Percentiles rank a stretch among this genome's conserved stretches.
Conservation (phyloP, 2,113 vertebrate genomes). For the Anolis sagrei region DNA sequence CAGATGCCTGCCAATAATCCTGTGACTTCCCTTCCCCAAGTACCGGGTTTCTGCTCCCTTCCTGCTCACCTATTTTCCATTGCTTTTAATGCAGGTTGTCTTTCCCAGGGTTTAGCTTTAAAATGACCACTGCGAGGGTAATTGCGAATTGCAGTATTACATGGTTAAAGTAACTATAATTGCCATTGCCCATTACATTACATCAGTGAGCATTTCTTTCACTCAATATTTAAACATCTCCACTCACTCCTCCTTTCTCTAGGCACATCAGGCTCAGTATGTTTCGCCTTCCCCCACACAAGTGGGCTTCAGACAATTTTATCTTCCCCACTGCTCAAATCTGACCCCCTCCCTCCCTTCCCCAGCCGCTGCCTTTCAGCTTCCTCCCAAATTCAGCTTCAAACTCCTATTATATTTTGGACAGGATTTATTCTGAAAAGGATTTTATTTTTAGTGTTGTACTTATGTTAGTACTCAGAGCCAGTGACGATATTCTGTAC, state of each 20-base stretch:
- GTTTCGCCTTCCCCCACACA: background rate
- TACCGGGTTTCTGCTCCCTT: background rate
- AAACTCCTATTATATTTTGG: background rate
- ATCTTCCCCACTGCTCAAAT: background rate
- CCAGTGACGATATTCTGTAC: background rate
- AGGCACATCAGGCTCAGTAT: background rate
- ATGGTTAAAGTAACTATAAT: background rate
- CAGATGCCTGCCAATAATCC: background rate
- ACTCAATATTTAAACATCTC: conserved; percentile 1
- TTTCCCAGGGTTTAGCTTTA: background rate
- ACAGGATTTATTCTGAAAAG: background rate
- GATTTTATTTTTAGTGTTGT: background rate
- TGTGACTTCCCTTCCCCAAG: background rate
- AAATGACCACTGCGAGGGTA: background rate
- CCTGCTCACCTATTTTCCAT: background rate
- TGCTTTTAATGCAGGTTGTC: background rate
- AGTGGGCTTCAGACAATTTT: background rate
- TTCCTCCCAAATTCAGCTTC: background rate
- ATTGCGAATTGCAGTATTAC: background rate
- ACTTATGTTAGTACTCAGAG: background rate
- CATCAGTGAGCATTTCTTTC: background rate
- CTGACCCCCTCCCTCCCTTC: background rate
- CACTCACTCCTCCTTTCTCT: background rate
- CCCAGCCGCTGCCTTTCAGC: too few species aligned
- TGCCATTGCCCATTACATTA: background rate